Conservation (phyloP, 2,113 vertebrate species). For the Leiothrix lutea region DNA sequence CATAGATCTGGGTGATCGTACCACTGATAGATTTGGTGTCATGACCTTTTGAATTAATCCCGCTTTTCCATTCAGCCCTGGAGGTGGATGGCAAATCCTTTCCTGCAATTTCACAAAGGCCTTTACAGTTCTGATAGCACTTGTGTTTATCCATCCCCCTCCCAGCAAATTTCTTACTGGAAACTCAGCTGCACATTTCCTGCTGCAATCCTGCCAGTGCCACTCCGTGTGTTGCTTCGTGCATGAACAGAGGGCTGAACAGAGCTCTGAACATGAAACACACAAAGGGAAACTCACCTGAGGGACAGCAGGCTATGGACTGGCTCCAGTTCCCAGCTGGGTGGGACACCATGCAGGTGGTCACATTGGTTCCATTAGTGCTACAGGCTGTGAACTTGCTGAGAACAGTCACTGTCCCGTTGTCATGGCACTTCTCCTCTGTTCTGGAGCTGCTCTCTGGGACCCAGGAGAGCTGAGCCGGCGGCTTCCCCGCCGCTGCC, state of each 20-base stretch:
- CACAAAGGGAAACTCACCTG: neutral
- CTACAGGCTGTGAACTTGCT: neutral
- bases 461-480: neutral
- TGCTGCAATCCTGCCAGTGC: neutral
- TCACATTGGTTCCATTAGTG: neutral
- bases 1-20: neutral
- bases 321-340: neutral
- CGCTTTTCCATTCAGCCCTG: neutral
- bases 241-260: neutral
- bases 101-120: neutral
- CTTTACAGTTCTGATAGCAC: neutral
- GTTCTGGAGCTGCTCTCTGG: neutral
- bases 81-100: neutral
- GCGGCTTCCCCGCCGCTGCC: neutral
- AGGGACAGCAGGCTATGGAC: neutral
- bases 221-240: neutral
- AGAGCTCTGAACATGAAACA: accelerated
- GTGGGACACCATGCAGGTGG: neutral
- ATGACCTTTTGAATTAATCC: neutral
- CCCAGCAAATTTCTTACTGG: neutral
- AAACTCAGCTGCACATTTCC: neutral
- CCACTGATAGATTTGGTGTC: neutral
- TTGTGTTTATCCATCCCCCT: neutral
- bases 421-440: neutral
- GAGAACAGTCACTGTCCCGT: constrained; percentile 5